These are phyloP conservation scores for Drymonia ruficornis DNA, from an alignment of 2,888 invertebrate genomes.

Conservation along the genomic window DNA sequence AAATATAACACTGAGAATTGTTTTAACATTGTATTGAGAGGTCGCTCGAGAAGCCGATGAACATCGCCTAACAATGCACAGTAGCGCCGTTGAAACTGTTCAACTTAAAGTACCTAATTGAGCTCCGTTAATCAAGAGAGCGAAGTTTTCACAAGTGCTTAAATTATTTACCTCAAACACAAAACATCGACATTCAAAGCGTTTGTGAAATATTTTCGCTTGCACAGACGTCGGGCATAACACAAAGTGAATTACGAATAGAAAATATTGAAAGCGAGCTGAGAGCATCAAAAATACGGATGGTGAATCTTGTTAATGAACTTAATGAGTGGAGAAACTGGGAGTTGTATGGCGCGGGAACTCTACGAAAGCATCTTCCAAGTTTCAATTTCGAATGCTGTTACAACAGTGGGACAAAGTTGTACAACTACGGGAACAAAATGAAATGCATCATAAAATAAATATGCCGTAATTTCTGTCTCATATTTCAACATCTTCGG, in stretches of 20 bases:
- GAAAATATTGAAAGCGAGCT: constrained; percentile 74
- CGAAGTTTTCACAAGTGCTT: constrained; percentile 79
- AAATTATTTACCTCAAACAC: constrained; percentile 81
- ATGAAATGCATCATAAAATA: constrained; percentile 66
- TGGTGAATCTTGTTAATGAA: constrained; percentile 78
- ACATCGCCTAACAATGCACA: constrained; percentile 62
- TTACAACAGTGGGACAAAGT: constrained; percentile 53
- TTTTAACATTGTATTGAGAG: constrained; percentile 36
- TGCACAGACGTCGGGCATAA: constrained; percentile 68
- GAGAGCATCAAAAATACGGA: constrained; percentile 75
- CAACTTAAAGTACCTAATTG: constrained; percentile 76
- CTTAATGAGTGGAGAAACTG: constrained; percentile 76
- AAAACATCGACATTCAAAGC: constrained; percentile 80
- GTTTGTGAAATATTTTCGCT: constrained; percentile 76
- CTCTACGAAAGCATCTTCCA: constrained; percentile 65
- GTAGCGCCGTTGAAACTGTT: constrained; percentile 71
- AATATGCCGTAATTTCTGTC: constrained; percentile 44
- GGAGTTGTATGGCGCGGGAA: constrained; percentile 64
- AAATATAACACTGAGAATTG: constrained; percentile 35
- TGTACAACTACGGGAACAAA: constrained; percentile 52
- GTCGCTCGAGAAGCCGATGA: constrained; percentile 52
- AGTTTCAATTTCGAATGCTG: constrained; percentile 70
- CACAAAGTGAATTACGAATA: constrained; percentile 74
- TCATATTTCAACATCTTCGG: constrained; percentile 38
- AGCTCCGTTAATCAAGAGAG: constrained; percentile 79